These are phyloP conservation scores for Nycticorax nycticorax DNA, from an alignment of 2,113 vertebrate species.

Conservation along the genomic window DNA sequence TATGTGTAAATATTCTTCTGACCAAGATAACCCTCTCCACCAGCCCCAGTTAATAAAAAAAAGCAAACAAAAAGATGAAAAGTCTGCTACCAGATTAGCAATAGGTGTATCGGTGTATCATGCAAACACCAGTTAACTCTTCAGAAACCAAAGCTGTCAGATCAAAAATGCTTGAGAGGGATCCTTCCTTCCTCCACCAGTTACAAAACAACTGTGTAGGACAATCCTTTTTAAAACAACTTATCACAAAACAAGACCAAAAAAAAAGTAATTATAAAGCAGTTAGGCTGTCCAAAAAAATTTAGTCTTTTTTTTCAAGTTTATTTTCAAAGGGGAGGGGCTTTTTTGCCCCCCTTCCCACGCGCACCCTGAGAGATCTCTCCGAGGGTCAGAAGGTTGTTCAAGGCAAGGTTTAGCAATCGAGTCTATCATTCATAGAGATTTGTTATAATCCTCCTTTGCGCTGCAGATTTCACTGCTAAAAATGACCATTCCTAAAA, in stretches of 20 bases:
- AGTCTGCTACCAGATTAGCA: conserved; percentile 41
- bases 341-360: not conserved
- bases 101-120: conserved; percentile 55
- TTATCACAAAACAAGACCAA: not conserved
- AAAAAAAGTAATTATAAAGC: not conserved
- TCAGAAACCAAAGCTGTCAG: conserved; percentile 55
- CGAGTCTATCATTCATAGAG: conserved; percentile 33
- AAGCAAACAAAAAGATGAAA: not conserved
- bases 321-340: not conserved
- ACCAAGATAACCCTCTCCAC: conserved; percentile 36
- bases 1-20: conserved; percentile 30
- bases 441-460: conserved; percentile 46
- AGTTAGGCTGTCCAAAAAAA: not conserved
- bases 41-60: conserved; percentile 31
- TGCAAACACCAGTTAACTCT: conserved; percentile 53
- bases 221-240: conserved; percentile 30
- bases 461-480: conserved; percentile 36
- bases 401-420: conserved; percentile 15
- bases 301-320: not conserved
- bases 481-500: conserved; percentile 49
- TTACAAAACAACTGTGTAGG: conserved; percentile 8
- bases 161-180: not conserved
- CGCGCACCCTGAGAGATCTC: not conserved
- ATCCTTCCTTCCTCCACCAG: conserved; percentile 34
- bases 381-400: conserved; percentile 27